Evolutionary conservation across 1,140 invertebrate genomes (phyloP).

Genomic region (Neodiprion fabricii): DNA sequence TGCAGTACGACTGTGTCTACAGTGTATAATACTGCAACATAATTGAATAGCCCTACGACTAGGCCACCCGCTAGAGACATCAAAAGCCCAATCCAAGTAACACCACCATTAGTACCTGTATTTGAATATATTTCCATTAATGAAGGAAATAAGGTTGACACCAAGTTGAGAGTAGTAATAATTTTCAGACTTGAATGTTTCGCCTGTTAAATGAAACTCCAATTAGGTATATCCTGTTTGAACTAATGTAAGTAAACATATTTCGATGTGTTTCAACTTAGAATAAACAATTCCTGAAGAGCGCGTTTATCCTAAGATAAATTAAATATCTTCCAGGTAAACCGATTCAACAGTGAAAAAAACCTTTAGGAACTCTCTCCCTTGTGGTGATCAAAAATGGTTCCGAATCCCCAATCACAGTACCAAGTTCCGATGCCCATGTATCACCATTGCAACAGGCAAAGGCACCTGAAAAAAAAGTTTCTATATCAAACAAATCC

Average conservation of each 20-base stretch:
- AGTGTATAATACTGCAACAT: slow-evolving; percentile 71
- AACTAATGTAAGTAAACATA: too few species aligned
- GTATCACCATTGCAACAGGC: slow-evolving; percentile 90
- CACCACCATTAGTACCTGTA: slow-evolving; percentile 83
- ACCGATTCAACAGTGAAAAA: slow-evolving; percentile 14
- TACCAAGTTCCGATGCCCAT: slow-evolving; percentile 89
- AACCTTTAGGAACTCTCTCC: slow-evolving; percentile 78
- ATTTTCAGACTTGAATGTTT: slow-evolving; percentile 10
- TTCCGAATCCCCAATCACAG: slow-evolving; percentile 72
- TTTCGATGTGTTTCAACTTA: too few species aligned
- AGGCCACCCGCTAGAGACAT: slow-evolving; percentile 79
- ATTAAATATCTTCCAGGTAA: slow-evolving; percentile 9
- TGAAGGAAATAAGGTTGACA: neutral
- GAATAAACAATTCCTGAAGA: too few species aligned
- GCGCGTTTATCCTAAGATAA: neutral
- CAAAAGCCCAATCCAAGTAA: slow-evolving; percentile 74
- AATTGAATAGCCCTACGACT: slow-evolving; percentile 77
- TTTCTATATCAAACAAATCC: slow-evolving; percentile 13
- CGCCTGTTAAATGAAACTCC: slow-evolving; percentile 4
- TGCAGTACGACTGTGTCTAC: slow-evolving; percentile 66
- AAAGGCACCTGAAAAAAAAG: slow-evolving; percentile 68
- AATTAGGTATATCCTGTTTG: neutral
- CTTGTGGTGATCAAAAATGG: slow-evolving; percentile 81
- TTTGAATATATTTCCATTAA: slow-evolving; percentile 24
- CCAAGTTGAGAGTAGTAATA: neutral